phyloP scores from a whole-genome alignment of 2,797 vertebrate species.

The Tarsius wallacei region DNA sequence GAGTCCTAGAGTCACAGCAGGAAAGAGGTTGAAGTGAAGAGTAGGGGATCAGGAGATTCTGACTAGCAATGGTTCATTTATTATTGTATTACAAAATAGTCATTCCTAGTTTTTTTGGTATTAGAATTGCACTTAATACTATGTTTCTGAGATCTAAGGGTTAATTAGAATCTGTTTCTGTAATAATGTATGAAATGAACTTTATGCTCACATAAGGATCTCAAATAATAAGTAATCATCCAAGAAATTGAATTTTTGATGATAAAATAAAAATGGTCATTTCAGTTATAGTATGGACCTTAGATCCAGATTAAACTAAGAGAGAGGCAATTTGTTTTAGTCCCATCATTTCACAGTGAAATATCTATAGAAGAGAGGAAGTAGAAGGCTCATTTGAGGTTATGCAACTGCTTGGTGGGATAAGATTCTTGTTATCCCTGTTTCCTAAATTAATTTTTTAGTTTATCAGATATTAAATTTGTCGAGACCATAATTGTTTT shows the following conservation, averaged over 20 bases:
- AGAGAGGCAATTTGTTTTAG: neutral
- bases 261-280: constrained; percentile 77
- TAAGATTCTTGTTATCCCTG: neutral
- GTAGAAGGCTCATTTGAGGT: neutral
- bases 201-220: constrained; percentile 78
- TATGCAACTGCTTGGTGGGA: neutral
- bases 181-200: constrained; percentile 78
- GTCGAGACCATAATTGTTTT: neutral
- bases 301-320: constrained; percentile 49
- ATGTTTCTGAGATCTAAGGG: constrained; percentile 62
- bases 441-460: neutral
- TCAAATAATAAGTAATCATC: constrained; percentile 84
- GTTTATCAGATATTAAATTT: neutral
- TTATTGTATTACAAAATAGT: neutral
- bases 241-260: constrained; percentile 81
- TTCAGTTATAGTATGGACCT: constrained; percentile 66
- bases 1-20: fast-evolving
- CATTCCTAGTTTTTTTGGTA: constrained; percentile 42
- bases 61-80: neutral
- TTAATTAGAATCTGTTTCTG: constrained; percentile 80
- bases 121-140: constrained; percentile 22
- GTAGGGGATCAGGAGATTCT: neutral
- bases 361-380: neutral
- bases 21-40: neutral
- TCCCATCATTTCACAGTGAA: neutral